These are phyloP conservation scores for Serilophus lunatus DNA, from an alignment of 2,113 vertebrate species.

Conservation along the genomic window DNA sequence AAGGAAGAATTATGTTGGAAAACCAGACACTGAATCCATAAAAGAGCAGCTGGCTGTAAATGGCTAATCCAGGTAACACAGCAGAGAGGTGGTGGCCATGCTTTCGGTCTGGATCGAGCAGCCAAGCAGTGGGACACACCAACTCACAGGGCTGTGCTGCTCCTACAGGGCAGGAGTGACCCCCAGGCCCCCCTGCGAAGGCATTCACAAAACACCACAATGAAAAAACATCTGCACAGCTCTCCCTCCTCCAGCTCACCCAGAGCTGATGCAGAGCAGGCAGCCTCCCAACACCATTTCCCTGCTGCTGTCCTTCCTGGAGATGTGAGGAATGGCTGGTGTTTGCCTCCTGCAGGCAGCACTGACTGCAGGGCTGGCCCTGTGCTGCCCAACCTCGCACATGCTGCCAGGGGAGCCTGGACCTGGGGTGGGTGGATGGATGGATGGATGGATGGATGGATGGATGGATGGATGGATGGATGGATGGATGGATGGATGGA, in stretches of 20 bases:
- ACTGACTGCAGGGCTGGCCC: not conserved
- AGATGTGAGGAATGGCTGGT: fast-evolving
- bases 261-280: not conserved
- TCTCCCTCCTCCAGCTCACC: not conserved
- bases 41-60: constrained; percentile 25
- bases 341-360: not conserved
- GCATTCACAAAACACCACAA: not conserved
- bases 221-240: too few species aligned
- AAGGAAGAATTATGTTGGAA: constrained; percentile 55
- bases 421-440: too few species aligned
- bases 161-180: not conserved
- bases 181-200: not conserved
- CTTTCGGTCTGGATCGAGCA: fast-evolving
- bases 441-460: too few species aligned
- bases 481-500: too few species aligned
- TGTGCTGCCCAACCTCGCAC: not conserved
- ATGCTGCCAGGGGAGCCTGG: not conserved
- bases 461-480: too few species aligned
- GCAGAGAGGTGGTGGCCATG: not conserved
- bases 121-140: fast-evolving
- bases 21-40: constrained; percentile 56
- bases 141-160: not conserved
- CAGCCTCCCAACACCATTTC: not conserved
- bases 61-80: constrained; percentile 28
- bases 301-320: not conserved